Conservation (phyloP, 1,140 invertebrate genomes). For the Magallana gigas region DNA sequence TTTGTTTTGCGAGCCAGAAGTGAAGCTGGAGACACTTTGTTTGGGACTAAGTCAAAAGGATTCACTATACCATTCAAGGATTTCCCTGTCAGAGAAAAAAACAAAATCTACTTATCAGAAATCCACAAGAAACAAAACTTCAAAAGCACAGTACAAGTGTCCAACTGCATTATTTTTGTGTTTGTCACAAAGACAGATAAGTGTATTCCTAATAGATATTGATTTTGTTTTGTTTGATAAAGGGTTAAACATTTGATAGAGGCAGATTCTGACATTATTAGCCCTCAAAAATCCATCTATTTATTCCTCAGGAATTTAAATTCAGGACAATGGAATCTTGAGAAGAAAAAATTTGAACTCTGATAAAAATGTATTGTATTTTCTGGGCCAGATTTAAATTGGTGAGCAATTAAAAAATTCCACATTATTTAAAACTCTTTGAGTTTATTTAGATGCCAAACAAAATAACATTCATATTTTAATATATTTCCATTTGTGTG, state of each 20-base stretch:
- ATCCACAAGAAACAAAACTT: too few species aligned
- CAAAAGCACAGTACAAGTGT: too few species aligned
- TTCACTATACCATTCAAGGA: conserved; percentile 67
- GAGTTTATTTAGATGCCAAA: too few species aligned
- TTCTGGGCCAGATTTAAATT: too few species aligned
- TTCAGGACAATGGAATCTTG: neutral
- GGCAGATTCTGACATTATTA: conserved; percentile 17
- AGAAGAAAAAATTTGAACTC: neutral
- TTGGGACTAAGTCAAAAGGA: conserved; percentile 67
- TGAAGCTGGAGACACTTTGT: conserved; percentile 64
- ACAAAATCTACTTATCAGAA: too few species aligned
- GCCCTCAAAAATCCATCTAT: neutral
- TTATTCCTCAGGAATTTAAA: conserved; percentile 19
- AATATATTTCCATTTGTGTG: too few species aligned
- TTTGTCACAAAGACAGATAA: too few species aligned
- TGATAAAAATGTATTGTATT: neutral
- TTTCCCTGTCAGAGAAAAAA: conserved; percentile 53
- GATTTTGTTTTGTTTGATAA: conserved; percentile 17
- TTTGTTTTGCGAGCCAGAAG: conserved; percentile 69
- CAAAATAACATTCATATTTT: too few species aligned
- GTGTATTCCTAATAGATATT: too few species aligned
- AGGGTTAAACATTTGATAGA: conserved; percentile 26
- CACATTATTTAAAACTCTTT: too few species aligned
- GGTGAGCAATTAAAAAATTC: too few species aligned
- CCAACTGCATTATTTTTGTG: too few species aligned